Conservation (phyloP, 2,888 invertebrate species). For the Taphrorychus bicolor region DNA sequence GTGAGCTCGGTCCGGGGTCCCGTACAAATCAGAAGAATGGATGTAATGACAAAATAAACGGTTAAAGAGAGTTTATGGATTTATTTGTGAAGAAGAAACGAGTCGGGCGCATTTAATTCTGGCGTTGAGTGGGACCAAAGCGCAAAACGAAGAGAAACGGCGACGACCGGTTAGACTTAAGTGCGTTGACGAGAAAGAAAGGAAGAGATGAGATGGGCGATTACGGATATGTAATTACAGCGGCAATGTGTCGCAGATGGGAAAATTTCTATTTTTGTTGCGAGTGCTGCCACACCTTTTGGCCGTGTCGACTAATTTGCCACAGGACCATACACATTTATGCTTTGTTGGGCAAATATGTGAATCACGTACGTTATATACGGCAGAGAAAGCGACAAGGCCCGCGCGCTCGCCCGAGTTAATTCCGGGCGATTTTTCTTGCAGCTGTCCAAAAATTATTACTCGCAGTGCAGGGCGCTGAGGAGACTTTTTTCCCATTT, state of each 20-base stretch:
- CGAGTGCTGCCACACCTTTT: constrained; percentile 3
- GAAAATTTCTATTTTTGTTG: constrained; percentile 7
- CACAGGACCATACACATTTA: not conserved
- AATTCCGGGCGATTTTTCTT: not conserved
- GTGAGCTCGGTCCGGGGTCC: constrained; percentile 2
- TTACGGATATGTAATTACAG: not conserved
- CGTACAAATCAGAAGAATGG: constrained; percentile 10
- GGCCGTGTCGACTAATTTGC: not conserved
- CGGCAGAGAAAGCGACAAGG: not conserved
- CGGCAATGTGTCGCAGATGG: constrained; percentile 11
- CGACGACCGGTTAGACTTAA: not conserved
- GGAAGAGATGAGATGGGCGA: not conserved
- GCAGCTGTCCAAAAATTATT: not conserved
- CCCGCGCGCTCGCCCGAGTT: too few species aligned
- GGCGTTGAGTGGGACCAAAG: too few species aligned
- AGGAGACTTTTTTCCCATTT: not conserved
- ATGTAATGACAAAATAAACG: constrained; percentile 15
- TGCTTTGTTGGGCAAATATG: not conserved
- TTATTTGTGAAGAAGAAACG: not conserved
- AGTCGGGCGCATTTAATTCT: too few species aligned
- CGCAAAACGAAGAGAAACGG: not conserved
- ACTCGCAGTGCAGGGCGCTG: too few species aligned
- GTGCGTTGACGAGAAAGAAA: not conserved
- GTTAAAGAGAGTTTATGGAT: constrained; percentile 2
- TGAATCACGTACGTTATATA: not conserved